Percentiles rank a stretch among this genome's conserved stretches.
Evolutionary conservation across 2,113 vertebrate species (phyloP).

Genomic region (Neopipo cinnamomea): DNA sequence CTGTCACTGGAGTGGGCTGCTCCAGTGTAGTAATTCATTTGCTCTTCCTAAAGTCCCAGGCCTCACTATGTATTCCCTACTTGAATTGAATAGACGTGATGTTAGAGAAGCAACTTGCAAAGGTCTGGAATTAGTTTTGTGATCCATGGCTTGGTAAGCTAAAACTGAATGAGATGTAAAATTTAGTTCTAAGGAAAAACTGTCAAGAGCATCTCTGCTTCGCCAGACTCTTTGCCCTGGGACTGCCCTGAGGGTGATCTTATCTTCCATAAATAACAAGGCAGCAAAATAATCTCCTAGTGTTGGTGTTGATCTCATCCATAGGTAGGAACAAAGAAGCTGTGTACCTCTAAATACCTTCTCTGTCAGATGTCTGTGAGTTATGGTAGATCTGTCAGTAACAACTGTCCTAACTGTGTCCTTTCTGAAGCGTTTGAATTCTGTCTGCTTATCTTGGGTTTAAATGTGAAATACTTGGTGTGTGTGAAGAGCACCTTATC

Average conservation of each 20-base stretch:
- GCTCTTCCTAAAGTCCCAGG: background rate
- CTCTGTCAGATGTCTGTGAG: background rate
- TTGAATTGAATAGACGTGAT: background rate
- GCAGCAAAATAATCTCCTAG: background rate
- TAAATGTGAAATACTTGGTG: background rate
- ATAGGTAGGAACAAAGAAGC: background rate
- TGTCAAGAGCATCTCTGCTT: background rate
- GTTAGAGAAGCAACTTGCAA: background rate
- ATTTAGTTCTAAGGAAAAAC: background rate
- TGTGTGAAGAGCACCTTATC: background rate
- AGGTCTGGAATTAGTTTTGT: background rate
- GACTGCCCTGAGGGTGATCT: background rate
- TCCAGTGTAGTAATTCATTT: background rate
- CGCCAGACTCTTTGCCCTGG: background rate
- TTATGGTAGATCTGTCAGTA: background rate
- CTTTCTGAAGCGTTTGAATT: background rate
- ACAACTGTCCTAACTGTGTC: background rate
- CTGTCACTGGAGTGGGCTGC: background rate
- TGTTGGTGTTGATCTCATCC: background rate
- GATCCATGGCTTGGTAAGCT: background rate
- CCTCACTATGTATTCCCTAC: background rate
- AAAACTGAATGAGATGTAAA: background rate
- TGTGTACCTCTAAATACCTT: background rate
- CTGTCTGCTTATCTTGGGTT: background rate
- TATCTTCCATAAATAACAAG: background rate